Evolutionary conservation across 1,140 invertebrate genomes (phyloP).

Genomic region (Parasteatoda tepidariorum): DNA sequence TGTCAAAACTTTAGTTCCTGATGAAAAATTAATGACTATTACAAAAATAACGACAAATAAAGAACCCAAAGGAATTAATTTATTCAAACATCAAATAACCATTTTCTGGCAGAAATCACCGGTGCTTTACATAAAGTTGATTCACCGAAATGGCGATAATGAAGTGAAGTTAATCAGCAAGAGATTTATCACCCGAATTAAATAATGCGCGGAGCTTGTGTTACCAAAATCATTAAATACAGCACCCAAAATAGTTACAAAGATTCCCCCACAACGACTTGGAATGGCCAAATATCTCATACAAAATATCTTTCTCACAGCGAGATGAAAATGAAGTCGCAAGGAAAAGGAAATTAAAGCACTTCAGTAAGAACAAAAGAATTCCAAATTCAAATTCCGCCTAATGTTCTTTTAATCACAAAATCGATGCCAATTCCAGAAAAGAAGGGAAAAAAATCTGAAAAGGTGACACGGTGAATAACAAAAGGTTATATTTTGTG

Average conservation of each 20-base stretch:
- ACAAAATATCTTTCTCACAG: not conserved
- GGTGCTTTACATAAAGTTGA: no score
- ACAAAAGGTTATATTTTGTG: not conserved
- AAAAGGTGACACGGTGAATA: not conserved
- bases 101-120: no score
- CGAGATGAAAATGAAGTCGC: conserved; percentile 17
- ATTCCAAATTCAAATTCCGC: conserved; percentile 30
- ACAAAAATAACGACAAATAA: no score
- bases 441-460: not conserved
- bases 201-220: not conserved
- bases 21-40: no score
- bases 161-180: not conserved
- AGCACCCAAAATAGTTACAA: not conserved
- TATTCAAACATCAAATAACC: no score
- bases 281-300: not conserved
- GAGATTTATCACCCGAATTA: not conserved
- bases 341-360: conserved; percentile 45
- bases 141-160: not conserved
- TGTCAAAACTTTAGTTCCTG: no score
- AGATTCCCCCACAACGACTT: not conserved
- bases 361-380: conserved; percentile 45
- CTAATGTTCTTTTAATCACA: conserved; percentile 60
- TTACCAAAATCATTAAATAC: not conserved
- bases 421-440: conserved; percentile 55
- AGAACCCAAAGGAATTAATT: no score